These are phyloP conservation scores for Cerastoderma edule DNA, from an alignment of 2,888 invertebrate species.

Conservation along the genomic window DNA sequence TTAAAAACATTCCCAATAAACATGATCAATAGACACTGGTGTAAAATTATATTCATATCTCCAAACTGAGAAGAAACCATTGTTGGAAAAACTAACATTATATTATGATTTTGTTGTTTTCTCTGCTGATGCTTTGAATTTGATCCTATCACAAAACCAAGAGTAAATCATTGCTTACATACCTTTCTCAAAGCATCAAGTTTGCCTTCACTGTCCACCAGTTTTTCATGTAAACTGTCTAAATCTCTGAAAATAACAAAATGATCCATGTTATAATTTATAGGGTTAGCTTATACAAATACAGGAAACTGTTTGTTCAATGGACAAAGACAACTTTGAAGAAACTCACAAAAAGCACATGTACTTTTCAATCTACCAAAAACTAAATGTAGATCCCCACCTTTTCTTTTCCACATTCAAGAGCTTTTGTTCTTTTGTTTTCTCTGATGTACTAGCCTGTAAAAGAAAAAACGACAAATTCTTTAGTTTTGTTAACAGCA, in stretches of 20 bases:
- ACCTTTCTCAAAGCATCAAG: slow-evolving; percentile 76
- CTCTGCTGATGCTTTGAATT: background rate
- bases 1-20: too few species aligned
- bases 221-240: slow-evolving; percentile 73
- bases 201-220: slow-evolving; percentile 76
- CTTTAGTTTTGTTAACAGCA: too few species aligned
- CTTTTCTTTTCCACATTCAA: slow-evolving; percentile 79
- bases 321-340: too few species aligned
- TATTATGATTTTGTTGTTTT: too few species aligned
- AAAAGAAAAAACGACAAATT: slow-evolving; percentile 50
- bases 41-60: background rate
- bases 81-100: too few species aligned
- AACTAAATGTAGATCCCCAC: too few species aligned
- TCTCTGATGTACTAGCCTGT: slow-evolving; percentile 73
- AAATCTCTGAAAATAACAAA: slow-evolving; percentile 71
- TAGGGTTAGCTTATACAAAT: too few species aligned
- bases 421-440: slow-evolving; percentile 79
- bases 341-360: too few species aligned
- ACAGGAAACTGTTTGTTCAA: too few species aligned
- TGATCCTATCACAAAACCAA: background rate
- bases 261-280: too few species aligned
- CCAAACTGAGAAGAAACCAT: background rate
- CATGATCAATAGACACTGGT: background rate
- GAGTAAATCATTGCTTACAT: background rate
- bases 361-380: too few species aligned